These are phyloP conservation scores for Actinostola sp. DNA, from an alignment of 92 coral and sea anemone genomes.

Conservation along the genomic window DNA sequence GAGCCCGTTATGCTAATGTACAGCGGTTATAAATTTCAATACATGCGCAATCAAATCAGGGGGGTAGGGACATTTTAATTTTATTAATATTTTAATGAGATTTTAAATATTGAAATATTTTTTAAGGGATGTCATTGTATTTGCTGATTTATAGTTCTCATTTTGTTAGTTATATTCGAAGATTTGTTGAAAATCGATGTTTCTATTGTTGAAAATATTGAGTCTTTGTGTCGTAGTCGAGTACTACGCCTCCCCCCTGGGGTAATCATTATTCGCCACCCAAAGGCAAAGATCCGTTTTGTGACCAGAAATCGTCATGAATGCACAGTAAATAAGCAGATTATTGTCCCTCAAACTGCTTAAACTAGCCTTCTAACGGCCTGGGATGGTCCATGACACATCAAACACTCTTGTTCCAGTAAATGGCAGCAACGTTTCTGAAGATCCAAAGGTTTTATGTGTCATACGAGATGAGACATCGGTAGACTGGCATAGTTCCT, in stretches of 20 bases:
- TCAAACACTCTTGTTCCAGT: constrained; percentile 69
- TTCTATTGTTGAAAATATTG: no score
- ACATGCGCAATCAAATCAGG: neutral
- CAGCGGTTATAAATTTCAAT: neutral
- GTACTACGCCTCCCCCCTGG: neutral
- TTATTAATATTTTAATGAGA: no score
- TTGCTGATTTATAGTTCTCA: no score
- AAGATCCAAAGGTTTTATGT: constrained; percentile 82
- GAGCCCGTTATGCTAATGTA: constrained; percentile 7
- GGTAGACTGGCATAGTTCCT: constrained; percentile 61
- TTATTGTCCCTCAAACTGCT: neutral
- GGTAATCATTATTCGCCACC: neutral
- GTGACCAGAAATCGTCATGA: neutral
- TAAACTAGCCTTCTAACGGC: constrained; percentile 37
- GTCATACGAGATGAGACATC: constrained; percentile 87
- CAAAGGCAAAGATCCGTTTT: neutral
- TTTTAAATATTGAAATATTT: no score
- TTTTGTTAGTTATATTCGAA: no score
- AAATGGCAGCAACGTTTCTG: constrained; percentile 48
- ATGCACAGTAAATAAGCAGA: neutral
- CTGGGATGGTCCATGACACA: constrained; percentile 75
- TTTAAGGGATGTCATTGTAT: no score
- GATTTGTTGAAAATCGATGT: no score
- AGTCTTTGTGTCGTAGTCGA: neutral
- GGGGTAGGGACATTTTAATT: neutral